Percentiles rank a stretch among this genome's conserved stretches.
These are phyloP conservation scores for Agriopis leucophaearia DNA, from an alignment of 2,888 invertebrate species.

Conservation along the genomic window DNA sequence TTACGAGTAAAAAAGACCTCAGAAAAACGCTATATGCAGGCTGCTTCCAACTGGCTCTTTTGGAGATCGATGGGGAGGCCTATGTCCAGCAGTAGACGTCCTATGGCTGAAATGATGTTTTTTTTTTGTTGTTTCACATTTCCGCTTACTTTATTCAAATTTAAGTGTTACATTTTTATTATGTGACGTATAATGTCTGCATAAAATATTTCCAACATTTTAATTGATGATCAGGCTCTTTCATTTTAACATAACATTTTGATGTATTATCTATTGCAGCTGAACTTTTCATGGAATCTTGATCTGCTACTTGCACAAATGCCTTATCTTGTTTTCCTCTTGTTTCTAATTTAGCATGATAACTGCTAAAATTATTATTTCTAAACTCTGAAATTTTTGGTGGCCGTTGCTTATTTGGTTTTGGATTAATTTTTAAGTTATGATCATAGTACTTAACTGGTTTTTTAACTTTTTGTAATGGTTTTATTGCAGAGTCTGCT, in stretches of 20 bases:
- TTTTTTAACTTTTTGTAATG: neutral
- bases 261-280: neutral
- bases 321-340: neutral
- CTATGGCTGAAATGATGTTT: too few species aligned
- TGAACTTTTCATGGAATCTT: neutral
- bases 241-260: slow-evolving; percentile 1
- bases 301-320: neutral
- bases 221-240: neutral
- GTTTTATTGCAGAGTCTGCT: neutral
- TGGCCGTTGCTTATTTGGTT: neutral
- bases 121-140: neutral
- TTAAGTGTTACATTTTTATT: neutral
- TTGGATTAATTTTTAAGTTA: neutral
- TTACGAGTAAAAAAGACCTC: too few species aligned
- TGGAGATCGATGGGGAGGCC: too few species aligned
- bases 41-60: too few species aligned
- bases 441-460: neutral
- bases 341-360: neutral
- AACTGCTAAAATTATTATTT: neutral
- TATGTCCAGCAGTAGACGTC: too few species aligned
- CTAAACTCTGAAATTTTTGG: neutral
- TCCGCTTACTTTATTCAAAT: neutral
- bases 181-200: neutral
- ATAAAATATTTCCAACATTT: slow-evolving; percentile 2
- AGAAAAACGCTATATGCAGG: too few species aligned